phyloP scores from a whole-genome alignment of 1,140 invertebrate genomes.

The Saxidomus purpurata region DNA sequence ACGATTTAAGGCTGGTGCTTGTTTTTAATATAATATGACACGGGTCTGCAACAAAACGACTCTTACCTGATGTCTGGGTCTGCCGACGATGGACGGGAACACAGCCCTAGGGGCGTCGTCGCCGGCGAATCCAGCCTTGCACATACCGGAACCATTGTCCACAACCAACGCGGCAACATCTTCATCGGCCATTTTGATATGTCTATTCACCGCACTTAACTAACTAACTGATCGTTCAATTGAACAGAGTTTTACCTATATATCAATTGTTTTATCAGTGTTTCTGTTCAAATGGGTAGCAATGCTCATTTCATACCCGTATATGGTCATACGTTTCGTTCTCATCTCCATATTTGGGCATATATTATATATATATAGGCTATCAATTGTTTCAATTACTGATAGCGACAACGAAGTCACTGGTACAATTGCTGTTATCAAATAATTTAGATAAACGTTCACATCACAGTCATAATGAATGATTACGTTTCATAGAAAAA shows the following conservation, averaged over 20 bases:
- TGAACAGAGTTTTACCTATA: background rate
- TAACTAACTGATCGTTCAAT: background rate
- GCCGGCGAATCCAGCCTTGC: constrained; percentile 90
- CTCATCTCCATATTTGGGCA: background rate
- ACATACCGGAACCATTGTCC: constrained; percentile 97
- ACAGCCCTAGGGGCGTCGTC: constrained; percentile 86
- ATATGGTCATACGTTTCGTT: background rate
- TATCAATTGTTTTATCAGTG: background rate
- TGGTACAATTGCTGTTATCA: background rate
- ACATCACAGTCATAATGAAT: no score
- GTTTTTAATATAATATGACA: no score
- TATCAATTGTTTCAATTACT: background rate
- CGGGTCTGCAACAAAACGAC: background rate
- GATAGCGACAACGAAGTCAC: background rate
- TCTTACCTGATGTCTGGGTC: constrained; percentile 47
- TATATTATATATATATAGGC: background rate
- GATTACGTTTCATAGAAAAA: background rate
- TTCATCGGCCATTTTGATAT: background rate
- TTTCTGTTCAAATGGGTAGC: background rate
- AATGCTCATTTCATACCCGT: background rate
- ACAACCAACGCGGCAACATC: constrained; percentile 89
- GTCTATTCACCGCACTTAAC: background rate
- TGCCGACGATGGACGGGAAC: constrained; percentile 54
- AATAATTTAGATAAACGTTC: background rate
- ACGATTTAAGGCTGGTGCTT: no score